Evolutionary conservation across 2,797 vertebrate genomes (phyloP), one percentile per base, ranked within the genome.

Genomic region (Rhinoraja longicauda): DNA sequence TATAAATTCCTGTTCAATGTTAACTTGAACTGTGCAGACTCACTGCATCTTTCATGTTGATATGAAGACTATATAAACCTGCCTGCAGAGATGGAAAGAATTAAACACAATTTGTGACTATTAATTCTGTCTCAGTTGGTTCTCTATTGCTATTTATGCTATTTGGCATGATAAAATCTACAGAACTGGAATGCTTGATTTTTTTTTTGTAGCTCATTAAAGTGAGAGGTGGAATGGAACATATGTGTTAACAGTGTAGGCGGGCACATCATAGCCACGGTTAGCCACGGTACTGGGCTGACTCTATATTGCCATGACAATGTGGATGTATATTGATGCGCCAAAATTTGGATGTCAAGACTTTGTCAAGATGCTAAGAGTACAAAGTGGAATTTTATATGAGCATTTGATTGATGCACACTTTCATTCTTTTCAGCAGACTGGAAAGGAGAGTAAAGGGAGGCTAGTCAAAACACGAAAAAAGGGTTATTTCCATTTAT

Each of bases 171-270:
- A 92, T 75, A 75, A 92, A 92, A 75, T 24, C 26, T 45, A 91
- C 70, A 92, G 90, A 24, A 17, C 24, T 75, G 90, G 26, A 39
- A 92, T 92, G 67, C 21, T 75, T 73, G 90, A 75, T 92, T 73
- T 88, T 45, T 90, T 62, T 73, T 75, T 92, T 92, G 90, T 75
- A 67, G 24, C 70, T 92, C 21, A 53, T 92, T 92, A 92, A 92
- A 92, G 70, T 75, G 90, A 75, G 90, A 45, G 12, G 72, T 92
- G 90, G 24, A 88, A 88, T 92, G 67, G 70, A 73, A n/a, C 1
- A 39, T 75, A 57, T 70, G 36, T 57, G 67, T 45, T 75, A 39
- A 92, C 39, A 92, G 39, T 45, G 67, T 92, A 24, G 70, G 36
- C 36, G 70, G 70, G 36, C 32, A 70, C 62, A 90, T 62, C n/a